Evolutionary conservation across 2,113 vertebrate genomes (phyloP).

Genomic region (Vidua chalybeata): DNA sequence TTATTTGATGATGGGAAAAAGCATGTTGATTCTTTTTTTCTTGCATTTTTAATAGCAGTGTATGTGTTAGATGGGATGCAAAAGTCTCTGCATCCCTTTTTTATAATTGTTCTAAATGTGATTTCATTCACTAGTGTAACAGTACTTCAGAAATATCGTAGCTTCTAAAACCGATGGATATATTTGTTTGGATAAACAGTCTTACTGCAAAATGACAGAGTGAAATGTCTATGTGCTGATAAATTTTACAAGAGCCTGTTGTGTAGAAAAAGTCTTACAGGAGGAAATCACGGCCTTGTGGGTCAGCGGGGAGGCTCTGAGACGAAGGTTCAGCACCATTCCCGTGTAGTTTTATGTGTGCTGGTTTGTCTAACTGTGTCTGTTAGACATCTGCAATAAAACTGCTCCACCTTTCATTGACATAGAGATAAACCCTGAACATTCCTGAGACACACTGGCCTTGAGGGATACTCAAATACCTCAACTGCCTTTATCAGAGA

Average conservation of each 20-base stretch:
- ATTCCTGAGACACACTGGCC: neutral
- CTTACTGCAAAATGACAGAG: neutral
- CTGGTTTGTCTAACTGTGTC: neutral
- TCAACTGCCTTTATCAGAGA: neutral
- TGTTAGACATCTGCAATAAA: neutral
- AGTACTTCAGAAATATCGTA: neutral
- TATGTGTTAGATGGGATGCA: neutral
- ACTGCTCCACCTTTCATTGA: neutral
- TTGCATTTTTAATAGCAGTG: neutral
- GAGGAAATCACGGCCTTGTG: neutral
- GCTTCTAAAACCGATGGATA: neutral
- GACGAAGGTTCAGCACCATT: neutral
- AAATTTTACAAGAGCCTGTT: neutral
- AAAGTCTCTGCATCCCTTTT: neutral
- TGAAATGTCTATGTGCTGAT: neutral
- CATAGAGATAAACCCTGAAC: neutral
- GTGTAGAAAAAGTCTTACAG: neutral
- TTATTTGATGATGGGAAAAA: neutral
- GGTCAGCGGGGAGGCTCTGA: neutral
- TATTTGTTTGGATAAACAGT: neutral
- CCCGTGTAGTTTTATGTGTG: neutral
- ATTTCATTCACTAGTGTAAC: neutral
- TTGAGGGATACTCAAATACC: neutral
- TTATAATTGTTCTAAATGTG: neutral
- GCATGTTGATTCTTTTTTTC: neutral